A percentile compares a stretch with the other conserved stretches of the same genome.
phyloP scores from a whole-genome alignment of 2,113 vertebrate genomes.

The Perca fluviatilis region DNA sequence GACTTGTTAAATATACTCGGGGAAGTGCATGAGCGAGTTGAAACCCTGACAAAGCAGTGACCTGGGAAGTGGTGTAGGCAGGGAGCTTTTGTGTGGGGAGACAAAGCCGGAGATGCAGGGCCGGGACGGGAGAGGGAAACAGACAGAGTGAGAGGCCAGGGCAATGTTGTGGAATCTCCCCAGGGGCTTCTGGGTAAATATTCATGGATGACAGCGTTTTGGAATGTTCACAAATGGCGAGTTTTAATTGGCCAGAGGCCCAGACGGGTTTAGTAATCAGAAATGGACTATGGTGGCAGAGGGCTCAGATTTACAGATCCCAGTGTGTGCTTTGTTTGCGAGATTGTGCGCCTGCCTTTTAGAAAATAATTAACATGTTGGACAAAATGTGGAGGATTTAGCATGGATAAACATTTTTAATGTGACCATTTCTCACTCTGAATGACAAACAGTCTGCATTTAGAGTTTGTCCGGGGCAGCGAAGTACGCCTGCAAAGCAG shows the following conservation, averaged over 20 bases:
- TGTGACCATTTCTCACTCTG: constrained; percentile 23
- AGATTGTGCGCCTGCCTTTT: constrained; percentile 6
- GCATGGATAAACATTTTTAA: constrained; percentile 30
- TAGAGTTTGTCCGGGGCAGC: constrained; percentile 17
- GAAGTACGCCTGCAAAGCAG: not conserved
- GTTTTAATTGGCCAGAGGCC: constrained; percentile 85
- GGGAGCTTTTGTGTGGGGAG: constrained; percentile 85
- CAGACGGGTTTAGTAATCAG: constrained; percentile 82
- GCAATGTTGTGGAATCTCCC: constrained; percentile 84
- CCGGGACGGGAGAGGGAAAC: constrained; percentile 69
- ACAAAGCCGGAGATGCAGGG: constrained; percentile 82
- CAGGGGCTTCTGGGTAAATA: constrained; percentile 85
- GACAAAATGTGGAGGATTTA: constrained; percentile 15
- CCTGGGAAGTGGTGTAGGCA: constrained; percentile 86
- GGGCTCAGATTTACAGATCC: constrained; percentile 62
- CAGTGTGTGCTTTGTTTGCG: constrained; percentile 46
- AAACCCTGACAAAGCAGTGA: constrained; percentile 83
- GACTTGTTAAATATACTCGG: constrained; percentile 69
- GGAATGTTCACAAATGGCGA: constrained; percentile 85
- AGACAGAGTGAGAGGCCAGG: constrained; percentile 75
- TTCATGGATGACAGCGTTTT: constrained; percentile 86
- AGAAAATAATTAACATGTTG: constrained; percentile 7
- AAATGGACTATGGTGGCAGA: constrained; percentile 66
- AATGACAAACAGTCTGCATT: not conserved
- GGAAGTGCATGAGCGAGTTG: constrained; percentile 71